Percentiles rank a stretch among this genome's conserved stretches.
Evolutionary conservation across 2,888 invertebrate species (phyloP).

Genomic region (Cryptocephalus moraei): DNA sequence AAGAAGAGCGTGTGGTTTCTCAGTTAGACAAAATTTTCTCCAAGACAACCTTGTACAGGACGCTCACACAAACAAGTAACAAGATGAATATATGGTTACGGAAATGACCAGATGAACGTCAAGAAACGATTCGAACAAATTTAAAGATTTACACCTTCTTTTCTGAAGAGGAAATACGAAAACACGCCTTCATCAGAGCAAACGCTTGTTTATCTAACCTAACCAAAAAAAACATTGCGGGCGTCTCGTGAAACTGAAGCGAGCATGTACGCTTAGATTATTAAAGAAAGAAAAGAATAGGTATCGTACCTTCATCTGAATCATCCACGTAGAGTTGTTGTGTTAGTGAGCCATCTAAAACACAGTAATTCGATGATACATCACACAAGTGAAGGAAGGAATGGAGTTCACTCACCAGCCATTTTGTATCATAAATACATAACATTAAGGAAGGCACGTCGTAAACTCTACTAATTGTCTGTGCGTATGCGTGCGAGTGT

Average conservation of each 20-base stretch:
- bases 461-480: constrained; percentile 19
- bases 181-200: no score
- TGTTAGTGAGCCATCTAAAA: constrained; percentile 34
- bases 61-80: no score
- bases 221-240: constrained; percentile 1
- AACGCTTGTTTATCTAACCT: not conserved
- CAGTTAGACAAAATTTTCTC: no score
- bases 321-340: constrained; percentile 32
- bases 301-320: constrained; percentile 36
- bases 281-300: not conserved
- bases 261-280: not conserved
- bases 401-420: constrained; percentile 35
- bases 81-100: no score
- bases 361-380: constrained; percentile 11
- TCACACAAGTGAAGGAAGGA: constrained; percentile 16
- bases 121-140: no score
- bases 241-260: not conserved
- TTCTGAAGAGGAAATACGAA: no score
- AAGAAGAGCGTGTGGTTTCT: no score
- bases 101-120: no score
- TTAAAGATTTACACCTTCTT: no score
- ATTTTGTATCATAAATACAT: constrained; percentile 28
- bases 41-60: no score
- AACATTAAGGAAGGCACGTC: constrained; percentile 36
- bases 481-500: not conserved